phyloP scores from a whole-genome alignment of 2,888 invertebrate genomes.

The Trachelus iudaicus region DNA sequence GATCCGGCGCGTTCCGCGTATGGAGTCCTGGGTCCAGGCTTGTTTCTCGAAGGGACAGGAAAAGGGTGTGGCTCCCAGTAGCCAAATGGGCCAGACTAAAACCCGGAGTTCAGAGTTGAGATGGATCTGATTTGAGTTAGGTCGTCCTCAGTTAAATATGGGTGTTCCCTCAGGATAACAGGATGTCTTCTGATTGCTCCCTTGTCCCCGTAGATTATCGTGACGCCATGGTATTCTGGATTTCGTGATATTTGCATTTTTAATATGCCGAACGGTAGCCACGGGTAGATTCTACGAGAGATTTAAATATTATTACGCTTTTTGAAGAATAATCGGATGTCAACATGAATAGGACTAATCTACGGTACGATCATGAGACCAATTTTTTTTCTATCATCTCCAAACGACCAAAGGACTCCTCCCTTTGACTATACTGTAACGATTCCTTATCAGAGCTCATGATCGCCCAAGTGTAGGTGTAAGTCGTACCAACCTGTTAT shows the following conservation, averaged over 20 bases:
- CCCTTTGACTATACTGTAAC: neutral
- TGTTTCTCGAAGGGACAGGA: slow-evolving; percentile 22
- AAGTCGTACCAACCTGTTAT: neutral
- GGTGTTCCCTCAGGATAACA: slow-evolving; percentile 57
- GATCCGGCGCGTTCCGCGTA: neutral
- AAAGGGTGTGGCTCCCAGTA: slow-evolving; percentile 57
- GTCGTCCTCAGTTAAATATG: slow-evolving; percentile 42
- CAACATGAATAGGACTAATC: slow-evolving; percentile 18
- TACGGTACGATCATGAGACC: neutral
- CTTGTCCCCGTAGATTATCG: slow-evolving; percentile 54
- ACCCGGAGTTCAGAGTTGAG: slow-evolving; percentile 28
- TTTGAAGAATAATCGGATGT: slow-evolving; percentile 21
- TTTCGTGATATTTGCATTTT: slow-evolving; percentile 44
- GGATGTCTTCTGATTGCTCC: slow-evolving; percentile 57
- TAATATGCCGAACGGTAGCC: slow-evolving; percentile 32
- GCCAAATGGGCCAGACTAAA: slow-evolving; percentile 46
- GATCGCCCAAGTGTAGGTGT: neutral
- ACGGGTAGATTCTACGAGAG: slow-evolving; percentile 21
- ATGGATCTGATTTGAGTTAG: slow-evolving; percentile 48
- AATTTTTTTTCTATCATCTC: neutral
- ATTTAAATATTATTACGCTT: slow-evolving; percentile 38
- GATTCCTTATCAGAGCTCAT: neutral
- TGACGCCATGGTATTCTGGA: slow-evolving; percentile 29
- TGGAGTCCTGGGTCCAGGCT: neutral
- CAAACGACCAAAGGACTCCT: neutral